Evolutionary conservation across 2,797 vertebrate species (phyloP), one percentile per base, ranked within the genome.

Genomic region (Protosalanx chinensis): DNA sequence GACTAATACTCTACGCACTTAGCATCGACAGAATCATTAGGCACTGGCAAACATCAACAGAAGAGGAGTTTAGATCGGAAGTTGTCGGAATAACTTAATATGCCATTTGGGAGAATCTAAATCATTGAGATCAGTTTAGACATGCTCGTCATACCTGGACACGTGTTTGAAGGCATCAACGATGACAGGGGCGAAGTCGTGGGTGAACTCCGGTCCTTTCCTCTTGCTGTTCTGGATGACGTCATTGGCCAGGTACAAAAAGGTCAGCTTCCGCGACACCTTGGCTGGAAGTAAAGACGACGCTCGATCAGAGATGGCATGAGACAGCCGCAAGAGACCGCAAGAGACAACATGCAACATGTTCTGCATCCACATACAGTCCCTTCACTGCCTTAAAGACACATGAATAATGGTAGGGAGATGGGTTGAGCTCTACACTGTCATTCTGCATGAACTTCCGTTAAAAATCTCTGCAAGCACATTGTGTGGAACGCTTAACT

Each of bases 221-320:
- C 97, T 96, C 87, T 99, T 99, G 86, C 98, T 99, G 92, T 99
- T 99, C 90, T 99, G 98, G 83, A 99, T 99, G 71, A 99, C 97
- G 80, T 99, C 98, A 0, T 99, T 99, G 35, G 98, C 98, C 80
- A 99, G 90, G 82, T 99, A 99, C 0, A 99, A 91, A 89, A 99
- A 98, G 1, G 98, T 99, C 85, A 99, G 91, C 61, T 99, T 99
- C 85, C 97, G 87, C 80, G 95, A n/a, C 90, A 46, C 93, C 88
- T 98, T 99, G 64, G 98, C 98, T 99, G 83, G 37, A 78, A 76
- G 16, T 72, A n/a, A 67, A 75, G 29, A 82, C 1, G 3, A 13
- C 2, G 41, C 41, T 12, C 41, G 3, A 8, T 75, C 29, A 6
- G 7, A 46, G 41, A 46, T 1, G 41, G 41, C 41, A 13, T 12